Evolutionary conservation across 2,797 vertebrate species (phyloP).

Genomic region (Chloroceryle inda): DNA sequence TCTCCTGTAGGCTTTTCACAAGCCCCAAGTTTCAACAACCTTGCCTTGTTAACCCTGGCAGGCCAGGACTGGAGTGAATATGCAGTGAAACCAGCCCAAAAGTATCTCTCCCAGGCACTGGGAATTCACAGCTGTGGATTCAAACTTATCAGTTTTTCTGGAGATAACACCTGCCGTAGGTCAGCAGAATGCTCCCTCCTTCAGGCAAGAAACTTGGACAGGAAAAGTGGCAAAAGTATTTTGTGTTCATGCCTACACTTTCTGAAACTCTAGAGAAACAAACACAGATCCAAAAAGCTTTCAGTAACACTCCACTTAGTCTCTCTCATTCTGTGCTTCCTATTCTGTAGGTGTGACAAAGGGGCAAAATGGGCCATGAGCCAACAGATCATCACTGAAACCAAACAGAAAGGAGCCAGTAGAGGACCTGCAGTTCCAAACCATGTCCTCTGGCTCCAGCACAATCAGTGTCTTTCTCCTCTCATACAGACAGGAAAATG

Average conservation of each 20-base stretch:
- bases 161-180: neutral
- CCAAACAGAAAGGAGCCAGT: neutral
- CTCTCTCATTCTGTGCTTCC: neutral
- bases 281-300: neutral
- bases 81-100: neutral
- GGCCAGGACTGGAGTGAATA: neutral
- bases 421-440: neutral
- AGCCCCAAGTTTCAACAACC: accelerated
- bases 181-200: neutral
- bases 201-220: neutral
- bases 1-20: neutral
- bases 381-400: neutral
- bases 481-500: neutral
- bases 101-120: neutral
- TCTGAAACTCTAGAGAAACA: neutral
- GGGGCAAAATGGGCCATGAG: accelerated
- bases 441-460: accelerated
- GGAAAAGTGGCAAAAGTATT: neutral
- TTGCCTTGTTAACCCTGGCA: neutral
- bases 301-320: too few relatives aligned
- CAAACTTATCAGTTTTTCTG: too few relatives aligned
- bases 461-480: neutral
- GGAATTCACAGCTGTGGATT: neutral
- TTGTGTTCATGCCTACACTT: neutral
- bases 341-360: neutral